Percentiles rank a stretch among this genome's conserved stretches.
Evolutionary conservation across 2,797 vertebrate species (phyloP).

Genomic region (Linurgus olivaceus): DNA sequence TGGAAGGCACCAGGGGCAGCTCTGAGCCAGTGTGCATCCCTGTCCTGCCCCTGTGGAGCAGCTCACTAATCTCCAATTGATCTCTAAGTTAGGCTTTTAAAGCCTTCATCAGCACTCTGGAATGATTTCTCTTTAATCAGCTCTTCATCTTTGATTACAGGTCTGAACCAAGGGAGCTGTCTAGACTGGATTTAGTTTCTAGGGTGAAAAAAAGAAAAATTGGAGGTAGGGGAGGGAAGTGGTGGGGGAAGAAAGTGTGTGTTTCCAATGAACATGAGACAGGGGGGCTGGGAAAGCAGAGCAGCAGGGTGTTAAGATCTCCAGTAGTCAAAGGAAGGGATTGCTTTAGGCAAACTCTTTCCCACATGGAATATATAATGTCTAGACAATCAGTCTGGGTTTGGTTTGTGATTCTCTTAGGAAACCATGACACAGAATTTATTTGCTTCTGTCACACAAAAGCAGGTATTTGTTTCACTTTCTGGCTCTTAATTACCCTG

Average conservation of each 20-base stretch:
- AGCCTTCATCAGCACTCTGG: constrained; percentile 3
- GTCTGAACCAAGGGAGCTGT: constrained; percentile 42
- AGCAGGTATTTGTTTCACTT: constrained; percentile 33
- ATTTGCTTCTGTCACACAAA: constrained; percentile 62
- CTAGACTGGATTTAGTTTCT: constrained; percentile 67
- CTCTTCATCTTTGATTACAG: constrained; percentile 50
- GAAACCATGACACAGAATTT: constrained; percentile 44
- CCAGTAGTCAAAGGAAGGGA: constrained; percentile 67
- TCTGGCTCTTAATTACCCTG: constrained; percentile 50
- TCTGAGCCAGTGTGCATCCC: background rate
- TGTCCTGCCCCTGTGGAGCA: background rate
- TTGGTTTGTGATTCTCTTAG: constrained; percentile 66
- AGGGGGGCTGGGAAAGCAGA: background rate
- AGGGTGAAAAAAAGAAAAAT: constrained; percentile 43
- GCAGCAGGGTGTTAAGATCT: constrained; percentile 64
- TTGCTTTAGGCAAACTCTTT: constrained; percentile 58
- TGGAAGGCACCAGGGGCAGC: background rate
- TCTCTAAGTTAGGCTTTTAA: constrained; percentile 37
- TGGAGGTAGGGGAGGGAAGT: constrained; percentile 3
- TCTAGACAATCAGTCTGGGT: constrained; percentile 73
- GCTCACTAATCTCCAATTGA: constrained; percentile 20
- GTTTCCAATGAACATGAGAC: constrained; percentile 46
- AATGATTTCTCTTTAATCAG: constrained; percentile 57
- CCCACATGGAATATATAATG: constrained; percentile 53
- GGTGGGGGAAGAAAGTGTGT: background rate